A percentile compares a stretch with the other conserved stretches of the same genome.
Conservation (phyloP, 2,888 invertebrate species). For the Thera britannica region DNA sequence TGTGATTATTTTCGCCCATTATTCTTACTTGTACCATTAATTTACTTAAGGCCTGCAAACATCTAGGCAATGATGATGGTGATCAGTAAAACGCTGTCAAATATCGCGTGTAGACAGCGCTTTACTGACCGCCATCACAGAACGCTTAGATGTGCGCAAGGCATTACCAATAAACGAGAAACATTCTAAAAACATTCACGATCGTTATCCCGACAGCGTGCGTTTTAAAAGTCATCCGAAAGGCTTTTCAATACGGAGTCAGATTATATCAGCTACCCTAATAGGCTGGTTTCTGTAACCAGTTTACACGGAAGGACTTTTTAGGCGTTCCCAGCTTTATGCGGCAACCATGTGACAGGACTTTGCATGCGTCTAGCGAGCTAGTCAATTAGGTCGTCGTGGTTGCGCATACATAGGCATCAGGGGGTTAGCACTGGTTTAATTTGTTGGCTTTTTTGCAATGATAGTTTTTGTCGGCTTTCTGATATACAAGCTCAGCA, state of each 20-base stretch:
- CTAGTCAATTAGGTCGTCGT: conserved; percentile 63
- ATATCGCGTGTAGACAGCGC: too few relatives aligned
- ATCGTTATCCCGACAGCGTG: conserved; percentile 34
- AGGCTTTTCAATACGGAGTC: conserved; percentile 43
- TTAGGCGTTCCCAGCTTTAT: conserved; percentile 67
- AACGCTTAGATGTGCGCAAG: too few relatives aligned
- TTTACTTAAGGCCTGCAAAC: too few relatives aligned
- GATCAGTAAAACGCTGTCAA: too few relatives aligned
- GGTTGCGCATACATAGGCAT: conserved; percentile 45
- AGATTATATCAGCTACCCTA: conserved; percentile 48
- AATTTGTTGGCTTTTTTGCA: background rate
- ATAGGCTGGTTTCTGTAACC: conserved; percentile 57
- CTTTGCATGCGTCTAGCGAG: conserved; percentile 62
- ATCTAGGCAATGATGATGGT: too few relatives aligned
- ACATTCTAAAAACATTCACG: conserved; percentile 26
- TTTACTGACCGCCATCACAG: too few relatives aligned
- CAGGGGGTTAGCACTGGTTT: background rate
- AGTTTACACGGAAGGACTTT: conserved; percentile 77
- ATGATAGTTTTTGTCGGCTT: background rate
- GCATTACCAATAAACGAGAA: conserved; percentile 21
- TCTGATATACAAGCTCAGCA: background rate
- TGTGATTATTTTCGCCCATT: too few relatives aligned
- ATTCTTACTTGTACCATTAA: too few relatives aligned
- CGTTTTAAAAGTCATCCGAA: conserved; percentile 42
- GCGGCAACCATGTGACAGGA: conserved; percentile 67